Evolutionary conservation across 2,888 invertebrate genomes (phyloP).

Genomic region (Panopea generosa): DNA sequence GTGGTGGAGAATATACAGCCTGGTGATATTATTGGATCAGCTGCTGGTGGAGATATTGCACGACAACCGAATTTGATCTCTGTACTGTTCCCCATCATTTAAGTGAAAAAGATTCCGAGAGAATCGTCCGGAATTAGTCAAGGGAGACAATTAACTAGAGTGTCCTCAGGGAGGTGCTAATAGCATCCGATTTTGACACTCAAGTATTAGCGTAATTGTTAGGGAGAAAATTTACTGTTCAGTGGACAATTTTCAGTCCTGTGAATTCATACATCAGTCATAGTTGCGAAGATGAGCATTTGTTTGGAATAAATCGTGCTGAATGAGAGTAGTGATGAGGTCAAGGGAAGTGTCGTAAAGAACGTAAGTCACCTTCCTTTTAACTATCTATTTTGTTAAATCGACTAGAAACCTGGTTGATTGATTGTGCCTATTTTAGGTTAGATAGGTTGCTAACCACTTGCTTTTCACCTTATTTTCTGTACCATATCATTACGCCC

Average conservation of each 20-base stretch:
- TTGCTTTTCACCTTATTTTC: too few species aligned
- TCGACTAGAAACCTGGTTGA: conserved; percentile 52
- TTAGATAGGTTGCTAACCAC: too few species aligned
- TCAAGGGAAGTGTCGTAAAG: conserved; percentile 52
- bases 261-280: conserved; percentile 51
- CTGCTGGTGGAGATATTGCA: conserved; percentile 7
- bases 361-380: conserved; percentile 45
- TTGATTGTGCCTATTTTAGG: conserved; percentile 50
- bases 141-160: conserved; percentile 46
- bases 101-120: conserved; percentile 11
- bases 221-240: conserved; percentile 52
- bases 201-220: conserved; percentile 63
- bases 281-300: conserved; percentile 19
- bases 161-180: conserved; percentile 38
- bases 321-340: conserved; percentile 42
- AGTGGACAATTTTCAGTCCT: conserved; percentile 46
- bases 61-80: too few species aligned
- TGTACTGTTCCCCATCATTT: conserved; percentile 12
- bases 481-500: conserved; percentile 48
- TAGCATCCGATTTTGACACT: conserved; percentile 51
- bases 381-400: conserved; percentile 60
- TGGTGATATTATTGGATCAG: conserved; percentile 30
- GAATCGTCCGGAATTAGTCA: conserved; percentile 16
- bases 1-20: conserved; percentile 11
- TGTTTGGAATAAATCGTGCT: conserved; percentile 45